Base-by-base conservation (phyloP, 2,888 invertebrate species). In the Eupsilia transversa region DNA sequence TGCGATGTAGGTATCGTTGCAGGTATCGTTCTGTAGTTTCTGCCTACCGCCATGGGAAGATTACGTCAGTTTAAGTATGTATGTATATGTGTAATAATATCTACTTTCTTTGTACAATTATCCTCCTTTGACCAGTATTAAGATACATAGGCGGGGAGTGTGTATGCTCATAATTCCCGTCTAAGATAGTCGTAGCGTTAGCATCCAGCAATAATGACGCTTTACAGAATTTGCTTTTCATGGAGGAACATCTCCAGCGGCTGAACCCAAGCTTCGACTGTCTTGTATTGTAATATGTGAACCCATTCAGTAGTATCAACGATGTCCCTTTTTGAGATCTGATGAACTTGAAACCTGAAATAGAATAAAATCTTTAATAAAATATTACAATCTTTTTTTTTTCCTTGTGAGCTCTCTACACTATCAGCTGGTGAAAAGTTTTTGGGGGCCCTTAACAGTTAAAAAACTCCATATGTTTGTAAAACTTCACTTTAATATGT, bases 161-260 rank as follows among this genome's bases (percentile, higher is more conserved):
- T 1, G 80, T 77, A 12, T 80, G 80, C 0, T 82, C 65, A 63
- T 23, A 72, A 4, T 46, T 54, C 0, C 38, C 65, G 0, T 63
- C 14, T 3, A 80, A 5, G 6, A 80, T 77, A 0, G 33, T 27
- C 0, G 43, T 52, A 23, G 49, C 63, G 6, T 69, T 30, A 23
- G 14, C 10, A 35, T 73, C 57, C 17, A 80, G 30, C 6, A 77
- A 1, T n/a, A 80, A 20, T 5, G 61, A 23, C 9, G 82, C 80
- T 73, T 66, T 80, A 30, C 80, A 80, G 46, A n/a, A 14, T 43
- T 66, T 80, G 56, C 80, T 80, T 66, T 70, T 82, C 78, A 73
- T 82, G 0, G 80, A 80, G 1, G 80, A 82, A 57, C 80, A 82
- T 23, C 82, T 82, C 80, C 80, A 80, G 5, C 73, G 73, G 3